These are phyloP conservation scores for Sebastes hubbsi DNA, from an alignment of 2,797 vertebrate genomes.

Conservation along the genomic window DNA sequence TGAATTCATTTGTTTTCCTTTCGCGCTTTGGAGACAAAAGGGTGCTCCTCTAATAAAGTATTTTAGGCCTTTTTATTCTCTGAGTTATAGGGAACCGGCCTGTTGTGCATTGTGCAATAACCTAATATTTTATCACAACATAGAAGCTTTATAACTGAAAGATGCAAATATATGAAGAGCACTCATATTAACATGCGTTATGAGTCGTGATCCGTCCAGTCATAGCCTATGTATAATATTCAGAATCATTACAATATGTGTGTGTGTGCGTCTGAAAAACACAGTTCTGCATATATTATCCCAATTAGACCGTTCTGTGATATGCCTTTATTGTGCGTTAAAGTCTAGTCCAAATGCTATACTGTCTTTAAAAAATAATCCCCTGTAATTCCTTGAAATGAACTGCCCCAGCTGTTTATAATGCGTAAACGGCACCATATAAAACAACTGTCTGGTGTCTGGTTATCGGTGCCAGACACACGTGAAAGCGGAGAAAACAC, in stretches of 20 bases:
- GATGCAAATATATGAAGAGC: conserved; percentile 40
- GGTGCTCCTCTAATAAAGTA: conserved; percentile 26
- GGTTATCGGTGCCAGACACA: conserved; percentile 35
- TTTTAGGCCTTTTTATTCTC: conserved; percentile 16
- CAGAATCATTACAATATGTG: conserved; percentile 63
- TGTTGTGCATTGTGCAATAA: conserved; percentile 63
- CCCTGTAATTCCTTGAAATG: conserved; percentile 11
- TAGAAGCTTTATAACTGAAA: conserved; percentile 61
- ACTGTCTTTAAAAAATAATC: conserved; percentile 36
- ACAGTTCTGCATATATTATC: conserved; percentile 63
- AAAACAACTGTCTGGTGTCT: conserved; percentile 43
- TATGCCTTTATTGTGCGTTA: conserved; percentile 73
- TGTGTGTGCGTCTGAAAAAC: conserved; percentile 65
- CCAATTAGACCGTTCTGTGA: conserved; percentile 68
- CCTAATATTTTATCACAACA: conserved; percentile 48
- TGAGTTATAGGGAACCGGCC: conserved; percentile 24
- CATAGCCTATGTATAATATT: conserved; percentile 64
- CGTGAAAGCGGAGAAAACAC: conserved; percentile 42
- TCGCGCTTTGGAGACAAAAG: conserved; percentile 37
- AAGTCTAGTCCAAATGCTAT: conserved; percentile 69
- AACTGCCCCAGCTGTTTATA: conserved; percentile 14
- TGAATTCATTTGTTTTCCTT: conserved; percentile 57
- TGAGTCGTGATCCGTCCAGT: conserved; percentile 66
- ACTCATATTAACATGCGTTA: conserved; percentile 65
- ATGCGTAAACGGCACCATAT: conserved; percentile 40